Base-by-base conservation (phyloP, 1,140 invertebrate species). In the Apis cerana region DNA sequence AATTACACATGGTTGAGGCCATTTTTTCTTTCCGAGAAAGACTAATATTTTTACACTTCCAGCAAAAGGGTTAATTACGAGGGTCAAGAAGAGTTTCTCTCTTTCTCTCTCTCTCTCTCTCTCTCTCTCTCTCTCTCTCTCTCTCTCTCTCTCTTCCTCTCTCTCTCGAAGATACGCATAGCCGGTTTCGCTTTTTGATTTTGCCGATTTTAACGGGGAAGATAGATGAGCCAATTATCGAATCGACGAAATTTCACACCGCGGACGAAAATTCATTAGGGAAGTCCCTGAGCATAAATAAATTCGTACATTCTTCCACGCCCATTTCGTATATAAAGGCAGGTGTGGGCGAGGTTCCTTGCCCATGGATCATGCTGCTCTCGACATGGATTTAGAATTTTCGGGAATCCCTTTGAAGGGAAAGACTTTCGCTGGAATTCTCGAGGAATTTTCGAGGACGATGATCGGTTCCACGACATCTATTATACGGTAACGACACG, bases 161-260 rank as follows among this genome's bases (percentile, higher is more conserved):
- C 3, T 27, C 61, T 62, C 61, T 83, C 56, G 43, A 52, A n/a
- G 82, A 74, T 83, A 43, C 4, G 33, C 79, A 58, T 43, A 58
- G 23, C 61, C 58, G 48, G 23, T 81, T 27, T 50, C n/a, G 80
- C 75, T 84, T 82, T 87, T 87, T 70, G 82, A 78, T 62, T 79
- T 82, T 58, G 82, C 85, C 76, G 86, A 88, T 82, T 87, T 85
- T 77, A 70, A 74, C 76, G 68, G 75, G 62, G 64, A 90, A 89
- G 89, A 90, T 90, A 77, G 88, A 90, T 89, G 89, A 90, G 88
- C 75, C 88, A 89, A 88, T 88, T 88, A 91, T 74, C 87, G 89
- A 91, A 91, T 90, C 86, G 89, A 87, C 88, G 86, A 90, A 86
- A 90, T 91, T 90, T 91, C 90, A 91, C 91, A 88, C 90, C 89